A percentile compares a stretch with the other conserved stretches of the same genome.
Evolutionary conservation across 1,140 invertebrate species (phyloP).

Genomic region (Andricus grossulariae): DNA sequence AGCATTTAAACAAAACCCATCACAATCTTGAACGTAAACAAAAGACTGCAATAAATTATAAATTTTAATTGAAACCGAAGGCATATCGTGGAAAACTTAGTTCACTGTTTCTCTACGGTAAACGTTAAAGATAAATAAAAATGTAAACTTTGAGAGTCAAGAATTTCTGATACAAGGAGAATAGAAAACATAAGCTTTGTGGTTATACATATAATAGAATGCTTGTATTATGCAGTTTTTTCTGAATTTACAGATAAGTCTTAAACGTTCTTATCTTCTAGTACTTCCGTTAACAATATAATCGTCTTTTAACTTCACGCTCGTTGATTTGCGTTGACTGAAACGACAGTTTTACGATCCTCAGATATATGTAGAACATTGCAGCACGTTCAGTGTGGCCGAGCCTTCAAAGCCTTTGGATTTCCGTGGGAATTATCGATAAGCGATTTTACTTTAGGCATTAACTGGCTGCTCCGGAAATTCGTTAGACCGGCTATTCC

Average conservation of each 20-base stretch:
- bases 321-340: constrained; percentile 8
- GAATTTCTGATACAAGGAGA: too few relatives aligned
- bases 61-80: constrained; percentile 15
- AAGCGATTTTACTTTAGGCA: constrained; percentile 27
- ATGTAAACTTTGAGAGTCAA: too few relatives aligned
- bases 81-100: constrained; percentile 41
- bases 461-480: constrained; percentile 27
- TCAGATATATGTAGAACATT: constrained; percentile 26
- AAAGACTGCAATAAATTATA: neutral
- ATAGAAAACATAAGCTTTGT: too few relatives aligned
- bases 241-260: neutral
- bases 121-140: constrained; percentile 44
- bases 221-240: neutral
- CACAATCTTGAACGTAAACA: constrained; percentile 11
- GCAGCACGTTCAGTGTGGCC: constrained; percentile 23
- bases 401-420: constrained; percentile 27
- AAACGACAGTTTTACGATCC: constrained; percentile 25
- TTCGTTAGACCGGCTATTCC: constrained; percentile 29
- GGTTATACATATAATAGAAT: too few relatives aligned
- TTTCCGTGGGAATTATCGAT: constrained; percentile 31
- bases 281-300: constrained; percentile 19
- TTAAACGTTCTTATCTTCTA: neutral
- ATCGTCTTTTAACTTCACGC: constrained; percentile 11
- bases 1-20: constrained; percentile 23
- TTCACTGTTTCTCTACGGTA: constrained; percentile 34